Percentiles rank a stretch among this genome's conserved stretches.
phyloP scores from a whole-genome alignment of 2,888 invertebrate genomes.

The Rhagium mordax region DNA sequence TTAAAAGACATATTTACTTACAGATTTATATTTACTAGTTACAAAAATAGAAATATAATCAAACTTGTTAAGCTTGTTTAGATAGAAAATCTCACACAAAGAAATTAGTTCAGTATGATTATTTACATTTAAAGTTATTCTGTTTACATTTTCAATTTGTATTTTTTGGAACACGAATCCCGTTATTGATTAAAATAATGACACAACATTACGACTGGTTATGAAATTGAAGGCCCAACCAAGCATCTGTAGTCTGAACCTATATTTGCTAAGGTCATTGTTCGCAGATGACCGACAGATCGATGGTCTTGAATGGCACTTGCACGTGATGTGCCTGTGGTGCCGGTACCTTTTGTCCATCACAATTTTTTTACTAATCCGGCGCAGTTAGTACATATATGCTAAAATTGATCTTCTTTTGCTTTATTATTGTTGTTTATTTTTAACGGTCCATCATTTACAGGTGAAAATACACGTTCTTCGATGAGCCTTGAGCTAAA shows the following conservation, averaged over 20 bases:
- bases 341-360: not conserved
- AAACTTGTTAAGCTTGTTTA: too few relatives aligned
- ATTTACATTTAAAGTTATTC: not conserved
- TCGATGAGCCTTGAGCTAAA: too few relatives aligned
- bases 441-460: too few relatives aligned
- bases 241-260: not conserved
- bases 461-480: too few relatives aligned
- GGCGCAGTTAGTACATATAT: not conserved
- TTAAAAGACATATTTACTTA: too few relatives aligned
- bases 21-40: too few relatives aligned
- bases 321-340: not conserved
- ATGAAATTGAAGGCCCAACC: not conserved
- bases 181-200: not conserved
- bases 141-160: not conserved
- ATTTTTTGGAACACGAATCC: not conserved
- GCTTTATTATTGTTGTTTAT: not conserved
- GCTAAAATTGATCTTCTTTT: not conserved
- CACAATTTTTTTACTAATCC: not conserved
- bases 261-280: conserved; percentile 38
- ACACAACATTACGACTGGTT: not conserved
- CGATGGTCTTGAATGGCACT: conserved; percentile 19
- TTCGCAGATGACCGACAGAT: conserved; percentile 48
- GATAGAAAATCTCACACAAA: too few relatives aligned
- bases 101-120: not conserved
- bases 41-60: too few relatives aligned